These are phyloP conservation scores for Periophthalmodon schlosseri DNA, from an alignment of 2,113 vertebrate genomes.

Conservation along the genomic window DNA sequence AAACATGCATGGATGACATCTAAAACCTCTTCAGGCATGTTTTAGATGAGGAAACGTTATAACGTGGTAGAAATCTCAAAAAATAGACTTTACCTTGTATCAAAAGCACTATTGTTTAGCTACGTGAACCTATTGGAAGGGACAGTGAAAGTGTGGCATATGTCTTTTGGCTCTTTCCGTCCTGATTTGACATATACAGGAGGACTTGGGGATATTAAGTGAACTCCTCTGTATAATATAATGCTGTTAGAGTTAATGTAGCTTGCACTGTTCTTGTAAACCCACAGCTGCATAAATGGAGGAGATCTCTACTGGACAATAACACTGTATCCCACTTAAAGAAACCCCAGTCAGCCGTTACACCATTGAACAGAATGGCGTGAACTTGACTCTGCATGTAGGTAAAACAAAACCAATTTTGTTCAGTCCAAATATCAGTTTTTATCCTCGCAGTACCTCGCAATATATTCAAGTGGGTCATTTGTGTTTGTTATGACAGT, in stretches of 20 bases:
- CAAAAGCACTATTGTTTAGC: too few relatives aligned
- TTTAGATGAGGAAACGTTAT: too few relatives aligned
- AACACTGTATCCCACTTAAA: slow-evolving; percentile 34
- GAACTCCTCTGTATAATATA: slow-evolving; percentile 48
- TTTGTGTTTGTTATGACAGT: slow-evolving; percentile 24
- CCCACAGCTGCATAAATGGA: slow-evolving; percentile 60
- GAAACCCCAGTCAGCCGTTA: slow-evolving; percentile 23
- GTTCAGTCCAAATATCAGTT: slow-evolving; percentile 49
- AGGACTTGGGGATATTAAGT: slow-evolving; percentile 38
- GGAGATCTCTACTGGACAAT: slow-evolving; percentile 23
- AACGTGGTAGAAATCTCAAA: too few relatives aligned
- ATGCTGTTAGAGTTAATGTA: slow-evolving; percentile 49
- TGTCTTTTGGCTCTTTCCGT: slow-evolving; percentile 28
- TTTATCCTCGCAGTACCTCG: slow-evolving; percentile 7
- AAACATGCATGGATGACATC: too few relatives aligned
- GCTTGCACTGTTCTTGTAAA: slow-evolving; percentile 57
- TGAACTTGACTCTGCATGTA: slow-evolving; percentile 16
- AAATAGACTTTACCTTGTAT: too few relatives aligned
- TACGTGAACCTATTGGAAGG: neutral
- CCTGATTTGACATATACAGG: slow-evolving; percentile 49
- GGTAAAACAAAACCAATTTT: slow-evolving; percentile 30
- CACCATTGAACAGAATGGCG: slow-evolving; percentile 33
- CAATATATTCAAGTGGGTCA: neutral
- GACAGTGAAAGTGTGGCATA: slow-evolving; percentile 14
- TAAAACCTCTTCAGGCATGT: too few relatives aligned